Conservation (phyloP, 2,113 vertebrate genomes). For the Onychorhynchus coronatus region DNA sequence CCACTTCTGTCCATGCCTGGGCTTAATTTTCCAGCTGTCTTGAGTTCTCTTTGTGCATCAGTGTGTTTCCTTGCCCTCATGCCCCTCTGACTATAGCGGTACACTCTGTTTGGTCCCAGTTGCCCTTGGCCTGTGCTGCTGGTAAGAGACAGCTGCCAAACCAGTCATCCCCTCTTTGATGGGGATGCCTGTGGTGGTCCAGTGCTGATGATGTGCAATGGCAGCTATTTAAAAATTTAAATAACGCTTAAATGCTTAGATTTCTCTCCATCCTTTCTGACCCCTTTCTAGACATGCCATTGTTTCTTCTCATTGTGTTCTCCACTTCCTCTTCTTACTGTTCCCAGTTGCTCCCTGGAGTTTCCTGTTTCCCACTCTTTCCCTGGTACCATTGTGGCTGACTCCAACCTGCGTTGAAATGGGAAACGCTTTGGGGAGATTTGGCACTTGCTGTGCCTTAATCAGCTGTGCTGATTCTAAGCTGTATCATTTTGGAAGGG, state of each 20-base stretch:
- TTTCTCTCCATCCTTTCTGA: background rate
- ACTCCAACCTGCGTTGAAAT: background rate
- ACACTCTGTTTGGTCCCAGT: background rate
- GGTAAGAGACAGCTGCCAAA: background rate
- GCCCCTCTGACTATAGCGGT: fast-evolving
- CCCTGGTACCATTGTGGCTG: background rate
- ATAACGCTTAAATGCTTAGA: background rate
- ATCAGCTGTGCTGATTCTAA: background rate
- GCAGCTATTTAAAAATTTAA: background rate
- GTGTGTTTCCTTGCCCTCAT: background rate
- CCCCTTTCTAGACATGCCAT: background rate
- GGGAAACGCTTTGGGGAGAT: background rate
- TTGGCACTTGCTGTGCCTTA: background rate
- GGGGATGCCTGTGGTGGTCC: background rate
- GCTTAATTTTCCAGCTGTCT: background rate
- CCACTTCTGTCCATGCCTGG: background rate
- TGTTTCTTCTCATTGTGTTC: background rate
- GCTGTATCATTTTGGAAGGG: background rate
- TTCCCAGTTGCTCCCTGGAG: fast-evolving
- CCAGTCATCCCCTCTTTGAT: background rate
- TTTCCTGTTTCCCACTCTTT: background rate
- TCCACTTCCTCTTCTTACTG: background rate
- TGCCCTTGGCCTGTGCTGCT: background rate
- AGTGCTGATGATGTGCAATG: too few species aligned
- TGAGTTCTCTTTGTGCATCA: background rate